Base-by-base conservation (phyloP, 2,888 invertebrate genomes). In the Eristalis arbustorum region DNA sequence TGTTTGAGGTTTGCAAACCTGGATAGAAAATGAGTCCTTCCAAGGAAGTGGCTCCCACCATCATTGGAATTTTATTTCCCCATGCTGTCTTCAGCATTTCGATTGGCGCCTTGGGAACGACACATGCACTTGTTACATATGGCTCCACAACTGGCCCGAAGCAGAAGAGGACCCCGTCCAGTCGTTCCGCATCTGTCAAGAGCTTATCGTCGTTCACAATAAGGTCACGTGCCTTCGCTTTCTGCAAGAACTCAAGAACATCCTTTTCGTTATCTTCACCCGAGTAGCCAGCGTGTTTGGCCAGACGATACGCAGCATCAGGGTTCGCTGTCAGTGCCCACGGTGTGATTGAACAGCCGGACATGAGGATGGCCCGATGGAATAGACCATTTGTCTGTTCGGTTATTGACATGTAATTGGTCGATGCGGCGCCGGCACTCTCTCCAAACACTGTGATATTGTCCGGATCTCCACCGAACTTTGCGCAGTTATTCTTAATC, bases 371-470 rank as follows among this genome's bases (percentile, higher is more conserved):
- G 10, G 90, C 92, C 2, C 91, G 91, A 73, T 92, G 91, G 61
- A 93, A 93, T 3, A 92, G 90, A 1, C 91, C 91, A 88, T 93
- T 93, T 0, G 94, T 92, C 90, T 93, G 92, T 23, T 93, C 93
- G 1, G 94, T 94, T 1, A 94, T 88, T 90, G 94, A 91, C 89
- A 94, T 91, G 74, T 92, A 93, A 87, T 94, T 93, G 0, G 93
- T 92, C 2, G 93, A 92, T 3, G 92, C 93, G 10, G 89, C 93
- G 1, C 94, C 94, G 40, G 94, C 94, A 89, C 94, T 94, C 89
- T 94, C 93, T 1, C 94, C 94, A 85, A 94, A 94, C 0, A 94
- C 91, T 0, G 94, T 94, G 1, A 93, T 94, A 88, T 94, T 94
- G 67, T 93, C 90, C 0, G 93, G 91, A 91, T 94, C 93, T 1